These are phyloP conservation scores for Osmerus eperlanus DNA, from an alignment of 2,113 vertebrate genomes.

Conservation along the genomic window DNA sequence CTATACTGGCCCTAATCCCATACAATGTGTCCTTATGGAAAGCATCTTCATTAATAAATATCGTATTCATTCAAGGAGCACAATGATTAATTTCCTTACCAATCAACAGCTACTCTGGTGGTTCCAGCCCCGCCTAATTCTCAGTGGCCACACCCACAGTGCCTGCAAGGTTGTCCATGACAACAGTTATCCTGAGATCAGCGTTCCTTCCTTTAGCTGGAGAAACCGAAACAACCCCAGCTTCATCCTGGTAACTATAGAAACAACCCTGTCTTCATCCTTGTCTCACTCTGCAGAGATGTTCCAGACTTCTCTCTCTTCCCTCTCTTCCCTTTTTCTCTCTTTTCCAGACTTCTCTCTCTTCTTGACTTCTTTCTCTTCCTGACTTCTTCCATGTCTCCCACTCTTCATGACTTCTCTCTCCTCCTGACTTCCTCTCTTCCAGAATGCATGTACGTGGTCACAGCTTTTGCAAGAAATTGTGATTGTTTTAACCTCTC, in stretches of 20 bases:
- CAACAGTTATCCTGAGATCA: slow-evolving; percentile 71
- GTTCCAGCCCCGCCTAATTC: slow-evolving; percentile 78
- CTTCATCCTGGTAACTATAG: slow-evolving; percentile 82
- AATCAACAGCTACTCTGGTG: slow-evolving; percentile 76
- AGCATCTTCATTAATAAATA: no score
- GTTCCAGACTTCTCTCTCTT: not conserved
- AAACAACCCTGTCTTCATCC: slow-evolving; percentile 81
- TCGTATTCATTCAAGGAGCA: no score
- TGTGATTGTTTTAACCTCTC: not conserved
- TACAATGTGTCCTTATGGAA: no score
- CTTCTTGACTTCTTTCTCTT: not conserved
- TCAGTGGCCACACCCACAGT: slow-evolving; percentile 85
- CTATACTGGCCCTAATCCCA: not conserved
- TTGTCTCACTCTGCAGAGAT: slow-evolving; percentile 56
- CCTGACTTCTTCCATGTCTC: not conserved
- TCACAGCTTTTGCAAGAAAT: not conserved
- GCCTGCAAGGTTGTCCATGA: slow-evolving; percentile 75
- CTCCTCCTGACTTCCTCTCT: not conserved
- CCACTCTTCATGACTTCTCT: not conserved
- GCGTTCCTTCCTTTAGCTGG: slow-evolving; percentile 84
- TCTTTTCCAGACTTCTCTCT: not conserved
- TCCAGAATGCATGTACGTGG: not conserved
- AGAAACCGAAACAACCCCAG: slow-evolving; percentile 88
- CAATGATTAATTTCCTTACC: not conserved
- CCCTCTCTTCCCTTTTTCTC: not conserved